Percentiles rank a stretch among this genome's conserved stretches.
These are phyloP conservation scores for Sylvia borin DNA, from an alignment of 2,797 vertebrate genomes.

Conservation along the genomic window DNA sequence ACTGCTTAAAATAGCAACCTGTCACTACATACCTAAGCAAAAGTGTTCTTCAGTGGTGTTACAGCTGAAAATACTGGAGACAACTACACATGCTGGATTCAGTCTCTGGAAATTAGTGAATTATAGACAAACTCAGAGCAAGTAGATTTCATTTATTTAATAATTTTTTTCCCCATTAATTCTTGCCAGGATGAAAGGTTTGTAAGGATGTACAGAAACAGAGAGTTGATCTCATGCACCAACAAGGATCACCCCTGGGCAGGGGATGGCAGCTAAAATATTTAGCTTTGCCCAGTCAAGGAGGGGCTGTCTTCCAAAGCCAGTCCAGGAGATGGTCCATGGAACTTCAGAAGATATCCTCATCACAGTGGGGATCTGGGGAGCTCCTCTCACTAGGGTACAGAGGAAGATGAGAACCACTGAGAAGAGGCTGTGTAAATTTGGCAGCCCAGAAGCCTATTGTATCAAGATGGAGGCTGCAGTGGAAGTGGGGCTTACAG, in stretches of 20 bases:
- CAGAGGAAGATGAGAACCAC: not conserved
- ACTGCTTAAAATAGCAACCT: not conserved
- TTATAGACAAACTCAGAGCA: not conserved
- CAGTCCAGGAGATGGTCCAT: not conserved
- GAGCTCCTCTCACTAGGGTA: not conserved
- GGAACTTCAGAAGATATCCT: not conserved
- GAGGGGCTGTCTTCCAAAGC: not conserved
- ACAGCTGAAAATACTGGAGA: not conserved
- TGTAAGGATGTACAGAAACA: not conserved
- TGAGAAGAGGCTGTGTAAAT: not conserved
- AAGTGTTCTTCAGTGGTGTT: not conserved
- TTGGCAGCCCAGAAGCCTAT: not conserved
- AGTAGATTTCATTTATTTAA: not conserved
- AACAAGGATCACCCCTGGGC: rapidly evolving
- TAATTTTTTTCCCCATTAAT: not conserved
- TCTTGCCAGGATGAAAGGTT: not conserved
- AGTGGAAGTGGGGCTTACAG: rapidly evolving
- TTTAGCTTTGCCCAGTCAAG: not conserved
- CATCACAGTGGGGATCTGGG: rapidly evolving
- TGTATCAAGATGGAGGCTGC: not conserved
- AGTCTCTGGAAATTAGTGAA: not conserved
- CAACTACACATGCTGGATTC: not conserved
- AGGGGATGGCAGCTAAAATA: not conserved
- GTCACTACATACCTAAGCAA: not conserved
- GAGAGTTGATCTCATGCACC: not conserved